Evolutionary conservation across 2,888 invertebrate species (phyloP).

Genomic region (Hemaris fuciformis): DNA sequence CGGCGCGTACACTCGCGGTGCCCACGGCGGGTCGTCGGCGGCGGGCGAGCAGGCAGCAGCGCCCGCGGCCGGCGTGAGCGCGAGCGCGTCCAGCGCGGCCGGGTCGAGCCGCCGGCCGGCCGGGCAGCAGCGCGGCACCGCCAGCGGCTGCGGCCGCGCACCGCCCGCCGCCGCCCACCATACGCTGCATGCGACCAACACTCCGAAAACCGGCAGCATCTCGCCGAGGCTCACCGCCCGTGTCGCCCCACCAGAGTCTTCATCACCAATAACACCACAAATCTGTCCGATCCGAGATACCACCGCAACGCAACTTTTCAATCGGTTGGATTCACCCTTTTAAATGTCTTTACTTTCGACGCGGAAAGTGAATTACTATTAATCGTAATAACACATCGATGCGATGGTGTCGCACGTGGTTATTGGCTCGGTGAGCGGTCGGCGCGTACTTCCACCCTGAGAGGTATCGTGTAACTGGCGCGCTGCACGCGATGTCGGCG

Average conservation of each 20-base stretch:
- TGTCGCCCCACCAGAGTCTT: conserved; percentile 24
- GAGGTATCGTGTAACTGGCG: conserved; percentile 38
- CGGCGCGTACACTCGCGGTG: conserved; percentile 82
- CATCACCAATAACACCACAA: background rate
- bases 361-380: background rate
- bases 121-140: conserved; percentile 58
- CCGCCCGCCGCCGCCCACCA: conserved; percentile 40
- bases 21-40: conserved; percentile 65
- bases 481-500: conserved; percentile 12
- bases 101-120: conserved; percentile 45
- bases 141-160: conserved; percentile 49
- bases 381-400: background rate
- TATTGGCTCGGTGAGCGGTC: conserved; percentile 7
- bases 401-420: conserved; percentile 52
- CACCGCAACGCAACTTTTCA: background rate
- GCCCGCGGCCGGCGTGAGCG: conserved; percentile 63
- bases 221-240: conserved; percentile 37
- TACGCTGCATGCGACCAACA: conserved; percentile 28
- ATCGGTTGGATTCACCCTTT: background rate
- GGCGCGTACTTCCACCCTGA: conserved; percentile 45
- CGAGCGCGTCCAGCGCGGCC: conserved; percentile 46
- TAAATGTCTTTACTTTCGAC: background rate
- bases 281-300: background rate
- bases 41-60: conserved; percentile 71
- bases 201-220: conserved; percentile 18